Evolutionary conservation across 2,113 vertebrate genomes (phyloP), one percentile per base, ranked within the genome.

Genomic region (Aramus guarauna): DNA sequence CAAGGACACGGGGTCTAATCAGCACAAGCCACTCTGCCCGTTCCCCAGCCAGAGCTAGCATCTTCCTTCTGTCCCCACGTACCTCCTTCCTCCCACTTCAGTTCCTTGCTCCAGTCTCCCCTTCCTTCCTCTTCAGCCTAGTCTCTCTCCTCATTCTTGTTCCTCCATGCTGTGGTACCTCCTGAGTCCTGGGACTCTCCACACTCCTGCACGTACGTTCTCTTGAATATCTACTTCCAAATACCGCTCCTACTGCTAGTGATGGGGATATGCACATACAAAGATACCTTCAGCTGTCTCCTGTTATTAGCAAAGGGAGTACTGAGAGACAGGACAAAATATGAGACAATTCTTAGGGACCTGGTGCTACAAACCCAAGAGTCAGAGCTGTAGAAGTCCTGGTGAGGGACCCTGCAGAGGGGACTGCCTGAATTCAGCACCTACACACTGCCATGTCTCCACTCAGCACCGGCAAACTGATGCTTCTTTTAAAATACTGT

Each of bases 371-470:
- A 56, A 60, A 66, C 32, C 56, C 52, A 20, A 6, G 36, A 52
- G 34, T 37, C 30, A 16, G 74, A 56, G 45, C 26, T 69, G 55
- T 11, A 18, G 50, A 32, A 8, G 6, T 68, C 63, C 18, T 11
- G 3, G 29, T 3, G 32, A 37, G 36, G 20, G 22, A 3, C 21
- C 5, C 11, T 3, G 1, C 59, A 26, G 43, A 50, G 41, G 23
- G 27, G 7, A 9, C 45, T 69, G 39, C 60, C 59, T 2, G 2
- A 47, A 37, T 53, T 58, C 47, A 34, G 45, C 23, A 21, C 32
- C 56, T 36, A 6, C 17, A 8, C 2, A 0, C 4, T 13, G 22
- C 1, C 7, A 2, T 7, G 26, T 36, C 55, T 43, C 36, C 16
- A 2, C 53, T 21, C 27, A 3, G 48, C n/a, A 27, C 20, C 1